Base-by-base conservation (phyloP, 2,888 invertebrate species). In the Epinotia brunnichana region DNA sequence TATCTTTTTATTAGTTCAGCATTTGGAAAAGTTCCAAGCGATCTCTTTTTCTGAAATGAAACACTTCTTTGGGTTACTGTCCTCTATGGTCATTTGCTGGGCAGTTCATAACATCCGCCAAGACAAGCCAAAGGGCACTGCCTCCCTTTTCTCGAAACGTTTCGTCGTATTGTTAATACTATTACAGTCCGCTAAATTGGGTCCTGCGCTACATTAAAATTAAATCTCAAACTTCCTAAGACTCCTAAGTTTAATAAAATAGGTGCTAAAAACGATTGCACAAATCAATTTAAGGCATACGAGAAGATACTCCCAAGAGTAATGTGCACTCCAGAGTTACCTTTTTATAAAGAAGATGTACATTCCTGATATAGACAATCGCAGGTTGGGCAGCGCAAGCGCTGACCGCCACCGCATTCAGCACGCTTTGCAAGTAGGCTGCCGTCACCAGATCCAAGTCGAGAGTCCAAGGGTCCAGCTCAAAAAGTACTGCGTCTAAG, bases 401-500 rank as follows among this genome's bases (percentile, higher is more conserved):
- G 75, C 90, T 86, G 0, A 75, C 56, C 0, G 80, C 75, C 2
- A 90, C 75, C 2, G 81, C 73, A 0, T 78, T 74, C 1, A 83
- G 76, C 1, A 89, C 51, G 7, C 77, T 73, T 10, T 83, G 78
- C 29, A 90, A 69, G 29, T 81, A 81, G 0, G 76, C 76, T 3
- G 77, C 48, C 0, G 82, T 75, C 7, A 76, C 68, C n/a, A 78
- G 59, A 3, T 84, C 84, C 1, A 75, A 76, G 2, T 76, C 77
- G 0, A 88, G 53, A 11, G 76, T 75, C 2, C 57, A 21, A 2
- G 83, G 81, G 60, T 91, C 85, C 51, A 91, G 64, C 59, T 87
- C 85, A 72, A 90, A 89, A 5, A 91, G 76, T 4, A 84, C 77
- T 21, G 90, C 90, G 69, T 87, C 91, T 91, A 78, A 15, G 24